Evolutionary conservation across 2,888 invertebrate genomes (phyloP).

Genomic region (Pristionchus maxplancki): DNA sequence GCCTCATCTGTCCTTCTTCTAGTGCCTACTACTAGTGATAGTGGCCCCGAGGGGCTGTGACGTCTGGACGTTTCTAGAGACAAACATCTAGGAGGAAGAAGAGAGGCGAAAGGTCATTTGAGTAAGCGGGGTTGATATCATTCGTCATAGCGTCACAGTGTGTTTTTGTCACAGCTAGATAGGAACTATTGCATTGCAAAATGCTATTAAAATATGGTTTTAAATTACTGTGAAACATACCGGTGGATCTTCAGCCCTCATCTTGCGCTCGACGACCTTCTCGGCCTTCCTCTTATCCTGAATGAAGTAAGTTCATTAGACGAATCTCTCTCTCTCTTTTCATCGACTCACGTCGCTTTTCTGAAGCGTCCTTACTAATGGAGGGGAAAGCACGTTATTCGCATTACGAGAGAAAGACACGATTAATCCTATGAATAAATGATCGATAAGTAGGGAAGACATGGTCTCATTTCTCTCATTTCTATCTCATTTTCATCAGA

Average conservation of each 20-base stretch:
- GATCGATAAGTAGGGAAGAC: not conserved
- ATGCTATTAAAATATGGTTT: too few relatives aligned
- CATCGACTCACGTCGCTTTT: not conserved
- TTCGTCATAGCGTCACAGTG: not conserved
- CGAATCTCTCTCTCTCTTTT: not conserved
- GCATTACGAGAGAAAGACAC: not conserved
- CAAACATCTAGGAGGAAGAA: not conserved
- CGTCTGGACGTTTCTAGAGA: not conserved
- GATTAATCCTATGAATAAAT: not conserved
- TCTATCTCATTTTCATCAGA: not conserved
- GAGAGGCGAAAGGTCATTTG: not conserved
- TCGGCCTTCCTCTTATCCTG: constrained; percentile 34
- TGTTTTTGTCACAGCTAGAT: not conserved
- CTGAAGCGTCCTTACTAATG: not conserved
- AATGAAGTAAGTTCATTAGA: not conserved
- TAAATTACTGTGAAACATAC: not conserved
- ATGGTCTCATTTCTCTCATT: not conserved
- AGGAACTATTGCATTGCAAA: too few relatives aligned
- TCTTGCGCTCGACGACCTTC: not conserved
- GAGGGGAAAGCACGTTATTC: not conserved
- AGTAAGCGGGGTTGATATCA: constrained; percentile 6
- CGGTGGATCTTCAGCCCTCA: not conserved
- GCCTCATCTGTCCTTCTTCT: too few relatives aligned
- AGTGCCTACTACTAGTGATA: too few relatives aligned
- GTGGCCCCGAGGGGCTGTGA: not conserved